A percentile compares a stretch with the other conserved stretches of the same genome.
phyloP scores from a whole-genome alignment of 2,888 invertebrate species.

The Synergus umbraculus region DNA sequence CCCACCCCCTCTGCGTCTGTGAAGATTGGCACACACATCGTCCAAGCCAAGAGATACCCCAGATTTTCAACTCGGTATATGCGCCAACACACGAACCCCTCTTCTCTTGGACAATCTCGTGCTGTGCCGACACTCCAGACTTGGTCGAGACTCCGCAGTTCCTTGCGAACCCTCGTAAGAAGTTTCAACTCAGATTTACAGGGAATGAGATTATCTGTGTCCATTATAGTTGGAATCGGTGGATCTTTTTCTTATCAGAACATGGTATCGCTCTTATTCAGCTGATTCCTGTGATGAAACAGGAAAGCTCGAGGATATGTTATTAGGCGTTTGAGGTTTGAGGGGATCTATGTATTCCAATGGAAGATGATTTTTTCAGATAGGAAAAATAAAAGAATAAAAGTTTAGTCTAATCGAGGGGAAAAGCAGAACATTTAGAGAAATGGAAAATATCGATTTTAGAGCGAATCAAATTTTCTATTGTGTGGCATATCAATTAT shows the following conservation, averaged over 20 bases:
- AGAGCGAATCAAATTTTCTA: not conserved
- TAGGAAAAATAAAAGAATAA: not conserved
- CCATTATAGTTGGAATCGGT: slow-evolving; percentile 16
- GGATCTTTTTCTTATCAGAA: slow-evolving; percentile 26
- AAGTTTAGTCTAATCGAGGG: not conserved
- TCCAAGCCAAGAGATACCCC: slow-evolving; percentile 3
- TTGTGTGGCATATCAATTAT: not conserved
- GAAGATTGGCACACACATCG: slow-evolving; percentile 38
- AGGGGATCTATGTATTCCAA: not conserved
- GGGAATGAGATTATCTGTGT: slow-evolving; percentile 25
- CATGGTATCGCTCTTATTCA: slow-evolving; percentile 20
- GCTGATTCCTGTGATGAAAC: slow-evolving; percentile 2
- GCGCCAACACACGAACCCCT: not conserved
- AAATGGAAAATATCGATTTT: too few relatives aligned
- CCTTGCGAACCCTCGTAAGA: slow-evolving; percentile 25
- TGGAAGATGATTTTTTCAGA: not conserved
- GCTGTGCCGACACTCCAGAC: slow-evolving; percentile 21
- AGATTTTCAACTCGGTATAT: not conserved
- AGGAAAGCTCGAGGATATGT: not conserved
- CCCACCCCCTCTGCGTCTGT: slow-evolving; percentile 15
- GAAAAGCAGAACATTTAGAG: too few relatives aligned
- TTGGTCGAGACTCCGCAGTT: slow-evolving; percentile 11
- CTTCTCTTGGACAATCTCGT: not conserved
- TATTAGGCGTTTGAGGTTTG: not conserved
- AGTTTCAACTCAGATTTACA: slow-evolving; percentile 5